Conservation (phyloP, 2,888 invertebrate species). For the Lasiommata megera region DNA sequence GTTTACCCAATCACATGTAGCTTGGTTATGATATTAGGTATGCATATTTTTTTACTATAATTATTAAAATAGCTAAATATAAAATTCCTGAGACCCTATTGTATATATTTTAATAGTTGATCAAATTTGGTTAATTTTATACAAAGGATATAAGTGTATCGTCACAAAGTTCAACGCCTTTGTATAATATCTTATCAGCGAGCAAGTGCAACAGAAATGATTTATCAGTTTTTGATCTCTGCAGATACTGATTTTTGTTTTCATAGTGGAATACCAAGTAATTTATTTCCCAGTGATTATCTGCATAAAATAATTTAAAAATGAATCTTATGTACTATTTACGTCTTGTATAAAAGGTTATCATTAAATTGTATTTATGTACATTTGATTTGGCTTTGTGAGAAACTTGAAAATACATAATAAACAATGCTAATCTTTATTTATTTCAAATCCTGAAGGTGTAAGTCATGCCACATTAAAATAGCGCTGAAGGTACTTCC, state of each 20-base stretch:
- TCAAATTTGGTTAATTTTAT: constrained; percentile 77
- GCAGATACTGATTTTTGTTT: constrained; percentile 62
- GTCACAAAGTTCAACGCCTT: constrained; percentile 71
- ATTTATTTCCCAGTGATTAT: constrained; percentile 57
- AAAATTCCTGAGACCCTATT: constrained; percentile 69
- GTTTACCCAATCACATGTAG: constrained; percentile 75
- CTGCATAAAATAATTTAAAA: constrained; percentile 61
- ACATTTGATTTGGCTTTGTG: constrained; percentile 81
- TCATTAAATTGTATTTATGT: constrained; percentile 79
- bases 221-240: constrained; percentile 68
- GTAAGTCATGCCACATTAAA: no score
- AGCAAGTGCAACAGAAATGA: constrained; percentile 51
- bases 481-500: no score
- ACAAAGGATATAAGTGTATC: constrained; percentile 65
- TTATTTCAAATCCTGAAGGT: constrained; percentile 49
- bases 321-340: constrained; percentile 72
- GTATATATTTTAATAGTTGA: constrained; percentile 77
- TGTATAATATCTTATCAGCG: constrained; percentile 52
- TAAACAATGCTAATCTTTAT: constrained; percentile 76
- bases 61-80: constrained; percentile 65
- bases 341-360: constrained; percentile 77
- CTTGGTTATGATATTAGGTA: constrained; percentile 80
- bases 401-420: constrained; percentile 79
- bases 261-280: constrained; percentile 57
- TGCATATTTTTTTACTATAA: constrained; percentile 80